Base-by-base conservation (phyloP, 2,888 invertebrate genomes). In the Uropetala carovei region DNA sequence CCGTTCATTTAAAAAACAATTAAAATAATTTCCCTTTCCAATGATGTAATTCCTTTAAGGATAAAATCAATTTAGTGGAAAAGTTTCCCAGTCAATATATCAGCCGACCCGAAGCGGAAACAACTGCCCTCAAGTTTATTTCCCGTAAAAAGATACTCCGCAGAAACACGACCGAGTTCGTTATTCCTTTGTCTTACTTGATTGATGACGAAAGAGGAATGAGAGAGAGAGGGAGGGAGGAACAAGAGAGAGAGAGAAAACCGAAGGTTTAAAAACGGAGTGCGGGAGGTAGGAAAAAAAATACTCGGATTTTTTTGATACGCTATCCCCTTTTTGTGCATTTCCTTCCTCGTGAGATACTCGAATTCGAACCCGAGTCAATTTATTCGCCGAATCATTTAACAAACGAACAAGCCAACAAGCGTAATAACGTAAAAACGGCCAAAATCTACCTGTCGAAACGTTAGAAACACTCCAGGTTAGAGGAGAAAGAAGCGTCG, bases 1-100 rank as follows among this genome's bases (percentile, higher is more conserved):
- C 43, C 43, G 5, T 43, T 43, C 43, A 43, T 43, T 43, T 43
- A 43, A 43, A 43, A 43, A 43, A 43, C 5, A 43, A 43, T 43
- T 43, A 43, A 43, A 43, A 43, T 43, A 43, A 43, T 43, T 43
- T 43, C 43, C 43, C 43, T 43, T 43, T 5, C 43, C 43, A 43
- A 43, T 5, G 43, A 43, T 43, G 68, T 22, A 75, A 75, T 75
- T 75, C 16, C 27, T 22, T 75, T 11, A 75, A 75, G n/a, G 64
- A 27, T 43, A n/a, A 89, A 64, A 89, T 64, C 60, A 89, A 89
- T 89, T 89, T 64, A 13, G 64, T 18, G 68, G 89, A 89, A 89
- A 89, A 16, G 43, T n/a, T 60, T 89, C 64, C 0, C 43, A 56
- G 43, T 43, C 89, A 56, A 64, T 64, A 89, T n/a, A 89, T 89